Evolutionary conservation across 1,140 invertebrate species (phyloP).

Genomic region (Temnothorax nylanderi): DNA sequence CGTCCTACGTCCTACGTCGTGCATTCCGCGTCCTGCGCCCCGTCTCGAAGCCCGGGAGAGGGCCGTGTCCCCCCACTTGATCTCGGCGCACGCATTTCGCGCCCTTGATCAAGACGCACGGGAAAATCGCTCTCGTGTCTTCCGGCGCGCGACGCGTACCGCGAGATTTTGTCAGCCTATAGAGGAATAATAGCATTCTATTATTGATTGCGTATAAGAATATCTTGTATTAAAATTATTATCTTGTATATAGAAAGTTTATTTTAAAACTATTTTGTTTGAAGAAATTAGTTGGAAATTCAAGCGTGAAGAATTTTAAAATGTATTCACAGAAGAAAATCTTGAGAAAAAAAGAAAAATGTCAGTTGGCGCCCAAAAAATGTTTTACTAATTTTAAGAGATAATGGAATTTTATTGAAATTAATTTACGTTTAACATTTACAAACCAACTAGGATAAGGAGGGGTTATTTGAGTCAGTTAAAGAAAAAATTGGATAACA

Average conservation of each 20-base stretch:
- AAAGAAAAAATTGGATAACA: no score
- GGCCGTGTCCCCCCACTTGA: conserved; percentile 25
- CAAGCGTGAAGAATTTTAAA: background rate
- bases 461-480: no score
- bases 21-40: conserved; percentile 48
- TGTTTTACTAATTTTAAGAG: background rate
- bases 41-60: background rate
- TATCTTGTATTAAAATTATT: background rate
- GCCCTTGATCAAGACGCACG: conserved; percentile 30
- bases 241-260: background rate
- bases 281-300: background rate
- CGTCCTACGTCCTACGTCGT: conserved; percentile 53
- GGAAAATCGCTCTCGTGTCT: conserved; percentile 25
- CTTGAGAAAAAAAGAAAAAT: background rate
- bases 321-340: background rate
- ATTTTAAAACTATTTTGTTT: background rate
- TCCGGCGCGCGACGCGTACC: background rate
- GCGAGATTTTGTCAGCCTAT: background rate
- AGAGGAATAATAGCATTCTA: background rate
- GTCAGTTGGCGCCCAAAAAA: background rate
- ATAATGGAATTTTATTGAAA: background rate
- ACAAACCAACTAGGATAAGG: no score
- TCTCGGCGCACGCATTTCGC: conserved; percentile 47
- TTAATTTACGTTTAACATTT: no score
- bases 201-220: background rate